A percentile compares a stretch with the other conserved stretches of the same genome.
phyloP scores from a whole-genome alignment of 2,888 invertebrate genomes.

The Camponotus fellah region DNA sequence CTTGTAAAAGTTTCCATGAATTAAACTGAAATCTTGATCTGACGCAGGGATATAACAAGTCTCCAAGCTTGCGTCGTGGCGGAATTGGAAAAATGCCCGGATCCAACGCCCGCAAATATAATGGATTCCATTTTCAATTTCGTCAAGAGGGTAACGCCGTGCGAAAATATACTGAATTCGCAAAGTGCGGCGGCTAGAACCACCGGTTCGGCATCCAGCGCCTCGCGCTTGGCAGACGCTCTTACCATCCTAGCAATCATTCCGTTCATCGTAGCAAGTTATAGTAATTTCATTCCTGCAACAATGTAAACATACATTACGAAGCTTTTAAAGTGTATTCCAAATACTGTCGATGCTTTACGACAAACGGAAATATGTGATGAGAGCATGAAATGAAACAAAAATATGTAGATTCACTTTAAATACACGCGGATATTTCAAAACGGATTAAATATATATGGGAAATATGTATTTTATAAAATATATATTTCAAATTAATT shows the following conservation, averaged over 20 bases:
- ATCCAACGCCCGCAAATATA: conserved; percentile 93
- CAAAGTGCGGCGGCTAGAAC: conserved; percentile 32
- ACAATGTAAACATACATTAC: neutral
- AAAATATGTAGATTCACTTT: neutral
- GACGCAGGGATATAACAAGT: conserved; percentile 87
- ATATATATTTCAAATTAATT: conserved; percentile 24
- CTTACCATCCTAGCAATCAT: neutral
- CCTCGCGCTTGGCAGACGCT: neutral
- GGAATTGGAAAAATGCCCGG: conserved; percentile 89
- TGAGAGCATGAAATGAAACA: neutral
- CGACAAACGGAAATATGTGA: neutral
- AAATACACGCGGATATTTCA: too few species aligned
- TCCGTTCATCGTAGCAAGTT: conserved; percentile 12
- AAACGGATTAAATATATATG: too few species aligned
- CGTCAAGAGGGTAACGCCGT: conserved; percentile 90
- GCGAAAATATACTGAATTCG: conserved; percentile 79
- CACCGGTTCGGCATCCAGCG: neutral
- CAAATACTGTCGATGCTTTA: neutral
- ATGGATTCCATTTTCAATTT: conserved; percentile 92
- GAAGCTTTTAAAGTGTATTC: conserved; percentile 11
- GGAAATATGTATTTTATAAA: too few species aligned
- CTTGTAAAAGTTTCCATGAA: neutral
- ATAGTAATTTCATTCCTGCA: conserved; percentile 13
- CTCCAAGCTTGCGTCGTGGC: conserved; percentile 88
- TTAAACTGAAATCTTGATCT: neutral